Percentiles rank a stretch among this genome's conserved stretches.
phyloP scores from a whole-genome alignment of 2,888 invertebrate genomes.

The Cataglyphis altisquamis region DNA sequence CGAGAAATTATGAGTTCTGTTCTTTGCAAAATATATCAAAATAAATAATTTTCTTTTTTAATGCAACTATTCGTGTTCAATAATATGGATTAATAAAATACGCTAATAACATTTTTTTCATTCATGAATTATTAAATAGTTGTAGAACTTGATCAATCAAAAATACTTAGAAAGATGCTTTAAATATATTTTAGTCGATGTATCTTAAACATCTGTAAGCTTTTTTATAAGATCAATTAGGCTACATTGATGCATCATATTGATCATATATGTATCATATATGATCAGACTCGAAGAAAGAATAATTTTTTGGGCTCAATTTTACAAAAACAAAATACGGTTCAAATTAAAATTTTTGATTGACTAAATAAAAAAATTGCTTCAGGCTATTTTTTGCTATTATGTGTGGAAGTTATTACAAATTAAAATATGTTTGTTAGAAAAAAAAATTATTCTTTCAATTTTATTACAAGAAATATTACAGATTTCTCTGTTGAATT shows the following conservation, averaged over 20 bases:
- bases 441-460: neutral
- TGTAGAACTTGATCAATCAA: neutral
- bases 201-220: neutral
- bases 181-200: neutral
- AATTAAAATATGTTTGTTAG: neutral
- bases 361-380: neutral
- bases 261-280: neutral
- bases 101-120: too few species aligned
- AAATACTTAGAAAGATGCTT: neutral
- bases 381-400: neutral
- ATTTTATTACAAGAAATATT: neutral
- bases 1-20: neutral
- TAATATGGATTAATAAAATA: neutral
- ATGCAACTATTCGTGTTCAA: neutral
- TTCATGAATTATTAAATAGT: neutral
- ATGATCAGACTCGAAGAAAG: neutral
- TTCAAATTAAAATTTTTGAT: neutral
- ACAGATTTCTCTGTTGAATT: neutral
- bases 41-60: neutral
- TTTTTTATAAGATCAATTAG: neutral
- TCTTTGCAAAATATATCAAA: neutral
- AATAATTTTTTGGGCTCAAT: neutral
- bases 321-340: neutral
- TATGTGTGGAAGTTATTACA: neutral
- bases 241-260: neutral